phyloP scores from a whole-genome alignment of 2,888 invertebrate species.

The Drosophila koepferae region DNA sequence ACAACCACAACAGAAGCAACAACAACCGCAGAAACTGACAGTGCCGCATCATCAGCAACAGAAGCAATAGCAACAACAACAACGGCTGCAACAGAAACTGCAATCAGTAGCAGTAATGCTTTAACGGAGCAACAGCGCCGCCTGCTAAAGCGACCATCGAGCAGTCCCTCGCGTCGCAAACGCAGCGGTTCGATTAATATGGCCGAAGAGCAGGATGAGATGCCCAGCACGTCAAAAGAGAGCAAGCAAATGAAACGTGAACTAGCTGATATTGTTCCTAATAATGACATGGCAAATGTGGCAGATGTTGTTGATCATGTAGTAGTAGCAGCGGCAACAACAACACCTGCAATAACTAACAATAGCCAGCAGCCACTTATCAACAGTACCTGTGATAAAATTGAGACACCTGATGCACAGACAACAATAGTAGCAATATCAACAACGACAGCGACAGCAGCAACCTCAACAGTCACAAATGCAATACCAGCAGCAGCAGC shows the following conservation, averaged over 20 bases:
- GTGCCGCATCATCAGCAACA: conserved; percentile 36
- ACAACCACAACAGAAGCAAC: conserved; percentile 40
- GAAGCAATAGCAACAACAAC: conserved; percentile 33
- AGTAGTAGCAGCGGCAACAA: conserved; percentile 28
- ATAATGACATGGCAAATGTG: conserved; percentile 33
- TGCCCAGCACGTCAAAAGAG: conserved; percentile 65
- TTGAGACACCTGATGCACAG: conserved; percentile 65
- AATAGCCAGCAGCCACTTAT: conserved; percentile 69
- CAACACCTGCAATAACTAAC: conserved; percentile 37
- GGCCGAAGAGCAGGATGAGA: conserved; percentile 42
- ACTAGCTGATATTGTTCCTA: conserved; percentile 59
- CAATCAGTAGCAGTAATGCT: conserved; percentile 41
- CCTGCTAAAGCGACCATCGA: conserved; percentile 73
- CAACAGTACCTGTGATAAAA: conserved; percentile 85
- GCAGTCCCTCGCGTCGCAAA: conserved; percentile 67
- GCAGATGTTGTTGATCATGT: conserved; percentile 55
- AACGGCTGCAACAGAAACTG: conserved; percentile 40
- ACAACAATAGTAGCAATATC: conserved; percentile 39
- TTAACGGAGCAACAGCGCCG: conserved; percentile 70
- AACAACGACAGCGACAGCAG: conserved; percentile 23
- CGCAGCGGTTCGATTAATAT: conserved; percentile 40
- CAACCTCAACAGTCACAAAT: conserved; percentile 24
- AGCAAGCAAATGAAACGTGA: conserved; percentile 74
- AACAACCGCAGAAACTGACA: conserved; percentile 25
- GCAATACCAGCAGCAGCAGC: conserved; percentile 33